Evolutionary conservation across 2,888 invertebrate genomes (phyloP), one percentile per base, ranked within the genome.

Genomic region (Harpagoxenus sublaevis): DNA sequence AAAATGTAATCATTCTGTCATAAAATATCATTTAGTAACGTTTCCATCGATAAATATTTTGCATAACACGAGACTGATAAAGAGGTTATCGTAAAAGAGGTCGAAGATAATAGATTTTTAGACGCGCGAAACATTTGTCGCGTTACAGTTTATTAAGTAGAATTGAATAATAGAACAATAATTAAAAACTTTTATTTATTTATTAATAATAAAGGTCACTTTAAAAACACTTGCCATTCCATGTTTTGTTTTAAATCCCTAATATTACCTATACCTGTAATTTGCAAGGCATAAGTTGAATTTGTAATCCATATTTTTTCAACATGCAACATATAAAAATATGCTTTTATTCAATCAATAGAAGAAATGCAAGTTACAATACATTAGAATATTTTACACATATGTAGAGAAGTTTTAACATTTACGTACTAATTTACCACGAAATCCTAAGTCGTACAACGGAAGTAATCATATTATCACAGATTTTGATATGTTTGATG

Each of bases 401-500:
- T 55, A 23, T 28, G 2, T 35, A n/a, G 2, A 62, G 23, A 53
- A 28, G n/a, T 53, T 53, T 1, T 42, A 28, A 42, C 12, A 39
- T 53, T 39, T 39, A 68, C 15, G 4, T 28, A 78, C 53, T n/a
- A n/a, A 51, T 57, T 48, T 60, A 45, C n/a, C 39, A 48, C 8
- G 2, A 39, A 45, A 57, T 31, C n/a, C 15, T 45, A 6, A 48
- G 8, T 28, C 35, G 10, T 15, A 8, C 48, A 48, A 71, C 8
- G 12, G 12, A 57, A 3, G 3, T n/a, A 66, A 57, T 57, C 10
- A 35, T 9, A 78, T 70, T 62, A 82, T 79, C 78, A 83, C 66
- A 65, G 78, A 79, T 48, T 42, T 3, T 6, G 0, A 48, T 28
- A 60, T 42, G 4, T 51, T 23, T 51, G 15, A 4, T 66, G 5